Evolutionary conservation across 2,888 invertebrate genomes (phyloP), one percentile per base, ranked within the genome.

Genomic region (Xanthorhoe designata): DNA sequence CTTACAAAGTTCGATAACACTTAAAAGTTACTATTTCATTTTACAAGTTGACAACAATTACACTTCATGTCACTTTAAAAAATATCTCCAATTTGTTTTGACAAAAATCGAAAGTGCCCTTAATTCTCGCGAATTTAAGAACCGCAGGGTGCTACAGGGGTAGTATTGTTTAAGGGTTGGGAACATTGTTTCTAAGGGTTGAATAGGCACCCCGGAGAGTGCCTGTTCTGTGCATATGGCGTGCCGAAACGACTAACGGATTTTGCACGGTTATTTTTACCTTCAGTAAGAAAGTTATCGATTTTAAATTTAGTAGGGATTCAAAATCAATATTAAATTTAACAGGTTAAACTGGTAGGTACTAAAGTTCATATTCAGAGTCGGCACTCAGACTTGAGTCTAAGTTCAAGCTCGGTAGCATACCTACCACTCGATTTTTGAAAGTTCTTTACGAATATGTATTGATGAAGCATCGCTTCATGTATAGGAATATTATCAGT

Each of bases 151-250:
- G 85, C 83, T 84, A 84, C 74, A 76, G 69, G 63, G 71, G 68
- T 53, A 58, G 47, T 47, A 47, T 17, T 59, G 45, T 32, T 53
- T 59, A 45, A 53, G 67, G 67, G 63, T 56, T 55, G 63, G 55
- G 24, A 49, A 60, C 60, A 60, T 67, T 67, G 60, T 63, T 35
- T 70, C 63, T 70, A 63, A 77, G 79, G 77, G 82, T 75, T 78
- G 76, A 75, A 77, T 18, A 52, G 66, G 77, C 80, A 80, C 80
- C 89, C 90, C 70, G 82, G 75, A 42, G 73, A 78, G 67, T 63
- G 69, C 70, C 72, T 73, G 81, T 76, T 77, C 70, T 69, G 77
- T 81, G 81, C 91, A 91, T 80, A 91, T 91, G 91, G 79, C 87
- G 75, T 71, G 45, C 62, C 45, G 52, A 59, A 65, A 57, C 51